Base-by-base conservation (phyloP, 2,888 invertebrate genomes). In the Campoletis raptor region DNA sequence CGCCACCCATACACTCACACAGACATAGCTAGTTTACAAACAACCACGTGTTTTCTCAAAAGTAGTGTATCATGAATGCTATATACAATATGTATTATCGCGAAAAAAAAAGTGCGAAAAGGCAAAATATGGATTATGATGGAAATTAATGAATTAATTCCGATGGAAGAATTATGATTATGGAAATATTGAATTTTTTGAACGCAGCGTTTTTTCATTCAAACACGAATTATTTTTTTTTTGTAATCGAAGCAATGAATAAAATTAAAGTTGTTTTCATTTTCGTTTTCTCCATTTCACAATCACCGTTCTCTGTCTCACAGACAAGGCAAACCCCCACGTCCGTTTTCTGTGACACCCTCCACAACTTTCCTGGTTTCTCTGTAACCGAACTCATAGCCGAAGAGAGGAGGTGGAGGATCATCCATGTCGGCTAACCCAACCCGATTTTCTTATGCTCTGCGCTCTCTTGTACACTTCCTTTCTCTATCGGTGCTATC, bases 401-500 rank as follows among this genome's bases (percentile, higher is more conserved):
- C 61, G 64, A 37, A 67, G 76, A 77, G 69, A 79, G 54, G 88
- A 54, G 90, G 86, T 87, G 89, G 90, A 85, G 90, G 90, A 88
- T 88, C 89, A 91, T 90, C 90, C 90, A 21, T 57, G 57, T 73
- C 73, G 73, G 74, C 77, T 81, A 81, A 83, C 86, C 83, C 54
- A 86, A 83, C 86, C 80, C 80, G 80, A 81, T 85, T 82, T 85
- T 79, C 85, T 78, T 67, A 85, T 80, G 78, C 74, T 81, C 72
- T 66, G 69, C 57, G 61, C 77, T 86, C 78, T 79, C 83, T 79
- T 74, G 52, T 79, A 74, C 83, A 76, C 84, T 76, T 66, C 79
- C 79, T 72, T 52, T 77, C 73, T 79, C 48, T 40, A 45, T 73
- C 54, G 77, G 30, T 86, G 87, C 91, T 91, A 90, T 91, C 92